Percentiles rank a stretch among this genome's conserved stretches.
phyloP scores from a whole-genome alignment of 23 tunicate species.

The Aplidium turbinatum region DNA sequence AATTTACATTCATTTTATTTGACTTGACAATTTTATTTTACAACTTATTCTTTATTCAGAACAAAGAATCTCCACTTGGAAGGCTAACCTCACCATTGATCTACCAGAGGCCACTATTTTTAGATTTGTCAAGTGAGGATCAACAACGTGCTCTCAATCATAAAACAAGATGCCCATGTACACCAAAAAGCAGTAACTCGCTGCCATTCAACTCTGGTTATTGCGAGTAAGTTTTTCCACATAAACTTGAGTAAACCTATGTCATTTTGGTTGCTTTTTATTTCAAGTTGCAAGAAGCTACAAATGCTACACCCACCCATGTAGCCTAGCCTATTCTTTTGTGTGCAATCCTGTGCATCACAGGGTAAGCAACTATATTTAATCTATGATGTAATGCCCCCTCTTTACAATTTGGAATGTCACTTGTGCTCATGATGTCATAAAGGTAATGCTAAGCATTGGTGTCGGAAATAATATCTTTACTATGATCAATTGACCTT shows the following conservation, averaged over 20 bases:
- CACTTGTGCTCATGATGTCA: too few species aligned
- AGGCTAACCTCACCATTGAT: conserved; percentile 9
- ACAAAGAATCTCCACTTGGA: conserved; percentile 1
- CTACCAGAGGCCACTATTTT: conserved; percentile 40
- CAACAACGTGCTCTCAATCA: conserved; percentile 7
- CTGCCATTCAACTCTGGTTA: conserved; percentile 54
- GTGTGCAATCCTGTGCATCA: too few species aligned
- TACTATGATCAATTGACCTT: too few species aligned
- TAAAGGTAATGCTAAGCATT: too few species aligned
- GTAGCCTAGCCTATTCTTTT: too few species aligned
- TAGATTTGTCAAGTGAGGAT: conserved; percentile 31
- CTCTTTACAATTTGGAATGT: too few species aligned
- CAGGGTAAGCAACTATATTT: not conserved
- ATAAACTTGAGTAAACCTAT: not conserved
- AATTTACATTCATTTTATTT: too few species aligned
- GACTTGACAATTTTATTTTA: too few species aligned
- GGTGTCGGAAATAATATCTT: too few species aligned
- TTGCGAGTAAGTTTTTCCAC: conserved; percentile 38
- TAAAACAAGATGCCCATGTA: not conserved
- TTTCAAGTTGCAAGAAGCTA: too few species aligned
- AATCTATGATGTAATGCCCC: not conserved
- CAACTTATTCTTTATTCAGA: not conserved
- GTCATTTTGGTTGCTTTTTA: too few species aligned
- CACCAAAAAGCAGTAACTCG: conserved; percentile 14
- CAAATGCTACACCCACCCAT: too few species aligned